These are phyloP conservation scores for Melieria crassipennis DNA, from an alignment of 2,888 invertebrate species.

Conservation along the genomic window DNA sequence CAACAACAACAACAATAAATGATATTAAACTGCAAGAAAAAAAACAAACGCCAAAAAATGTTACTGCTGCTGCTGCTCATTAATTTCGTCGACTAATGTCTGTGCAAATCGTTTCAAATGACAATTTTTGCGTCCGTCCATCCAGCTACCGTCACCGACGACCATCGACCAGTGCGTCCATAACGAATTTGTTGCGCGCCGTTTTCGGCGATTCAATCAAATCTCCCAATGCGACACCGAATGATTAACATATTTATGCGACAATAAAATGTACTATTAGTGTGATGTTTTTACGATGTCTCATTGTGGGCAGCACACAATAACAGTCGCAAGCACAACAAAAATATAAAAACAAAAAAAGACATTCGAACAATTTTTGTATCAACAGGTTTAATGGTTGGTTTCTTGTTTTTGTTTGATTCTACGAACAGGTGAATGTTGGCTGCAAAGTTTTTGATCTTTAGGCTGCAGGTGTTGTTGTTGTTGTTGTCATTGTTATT, in stretches of 20 bases:
- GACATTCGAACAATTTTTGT: no score
- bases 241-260: conserved; percentile 22
- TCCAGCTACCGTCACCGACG: background rate
- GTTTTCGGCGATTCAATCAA: background rate
- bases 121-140: background rate
- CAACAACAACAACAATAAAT: no score
- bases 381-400: no score
- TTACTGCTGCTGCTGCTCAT: background rate
- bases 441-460: no score
- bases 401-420: no score
- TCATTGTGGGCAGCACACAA: no score
- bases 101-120: conserved; percentile 20
- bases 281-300: conserved; percentile 2
- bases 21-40: no score
- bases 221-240: background rate
- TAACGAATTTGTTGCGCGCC: background rate
- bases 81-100: conserved; percentile 7
- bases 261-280: conserved; percentile 11
- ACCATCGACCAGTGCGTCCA: background rate
- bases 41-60: background rate
- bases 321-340: no score
- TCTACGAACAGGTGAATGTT: no score
- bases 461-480: no score
- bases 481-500: no score
- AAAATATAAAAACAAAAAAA: no score